Evolutionary conservation across 37 sponge, comb jelly and placozoan species (phyloP).

Genomic region (Crambe crambe): DNA sequence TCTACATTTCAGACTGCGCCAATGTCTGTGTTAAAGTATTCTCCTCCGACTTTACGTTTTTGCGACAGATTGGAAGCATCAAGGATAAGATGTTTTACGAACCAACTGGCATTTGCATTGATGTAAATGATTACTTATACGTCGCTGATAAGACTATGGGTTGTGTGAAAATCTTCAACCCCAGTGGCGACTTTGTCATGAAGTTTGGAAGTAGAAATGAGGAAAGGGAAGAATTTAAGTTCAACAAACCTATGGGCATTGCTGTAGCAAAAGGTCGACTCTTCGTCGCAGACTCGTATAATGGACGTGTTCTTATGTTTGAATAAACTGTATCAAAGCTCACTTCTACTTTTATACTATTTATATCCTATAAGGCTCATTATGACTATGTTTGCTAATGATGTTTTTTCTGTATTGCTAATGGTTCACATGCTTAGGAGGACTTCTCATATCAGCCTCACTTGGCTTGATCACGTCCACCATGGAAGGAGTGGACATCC

Average conservation of each 20-base stretch:
- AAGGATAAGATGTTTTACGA: neutral
- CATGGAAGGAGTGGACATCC: constrained; percentile 38
- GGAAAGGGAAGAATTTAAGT: neutral
- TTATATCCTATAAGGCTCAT: too few relatives aligned
- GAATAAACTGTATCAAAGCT: neutral
- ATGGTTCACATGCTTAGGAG: constrained; percentile 5
- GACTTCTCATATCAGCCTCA: neutral
- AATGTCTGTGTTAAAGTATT: constrained; percentile 40
- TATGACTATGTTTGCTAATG: too few relatives aligned
- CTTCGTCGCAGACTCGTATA: constrained; percentile 4
- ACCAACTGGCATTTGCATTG: constrained; percentile 19
- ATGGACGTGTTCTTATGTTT: constrained; percentile 13
- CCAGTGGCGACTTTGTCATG: constrained; percentile 22
- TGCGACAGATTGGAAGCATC: constrained; percentile 23
- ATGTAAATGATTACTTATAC: constrained; percentile 26
- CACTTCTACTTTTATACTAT: too few relatives aligned
- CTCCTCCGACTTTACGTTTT: neutral
- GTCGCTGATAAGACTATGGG: constrained; percentile 14
- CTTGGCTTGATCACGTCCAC: constrained; percentile 33
- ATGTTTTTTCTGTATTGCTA: too few relatives aligned
- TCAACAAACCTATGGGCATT: constrained; percentile 25
- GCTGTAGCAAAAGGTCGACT: constrained; percentile 16
- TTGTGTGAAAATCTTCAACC: constrained; percentile 26
- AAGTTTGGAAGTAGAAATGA: neutral
- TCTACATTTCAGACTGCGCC: constrained; percentile 43